Evolutionary conservation across 2,888 invertebrate species (phyloP).

Genomic region (Rhogogaster chlorosoma): DNA sequence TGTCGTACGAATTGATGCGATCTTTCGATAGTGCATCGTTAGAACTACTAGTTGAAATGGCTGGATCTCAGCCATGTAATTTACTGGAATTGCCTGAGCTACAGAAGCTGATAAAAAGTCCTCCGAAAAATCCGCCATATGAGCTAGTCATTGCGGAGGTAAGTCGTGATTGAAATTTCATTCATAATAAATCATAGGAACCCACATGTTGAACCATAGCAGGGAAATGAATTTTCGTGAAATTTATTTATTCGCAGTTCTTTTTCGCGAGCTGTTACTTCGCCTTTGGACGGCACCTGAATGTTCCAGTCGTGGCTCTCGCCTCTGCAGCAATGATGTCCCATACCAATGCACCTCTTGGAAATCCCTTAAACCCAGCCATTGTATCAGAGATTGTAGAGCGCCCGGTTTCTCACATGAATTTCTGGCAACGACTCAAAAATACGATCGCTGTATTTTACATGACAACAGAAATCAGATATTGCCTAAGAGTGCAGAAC

Average conservation of each 20-base stretch:
- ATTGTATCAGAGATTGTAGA: constrained; percentile 62
- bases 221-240: neutral
- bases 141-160: constrained; percentile 67
- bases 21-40: neutral
- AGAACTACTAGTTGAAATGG: neutral
- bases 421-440: constrained; percentile 66
- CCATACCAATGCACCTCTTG: constrained; percentile 67
- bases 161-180: neutral
- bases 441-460: constrained; percentile 58
- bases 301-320: constrained; percentile 65
- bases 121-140: constrained; percentile 65
- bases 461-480: constrained; percentile 55
- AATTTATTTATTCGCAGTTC: constrained; percentile 57
- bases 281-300: constrained; percentile 66
- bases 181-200: neutral
- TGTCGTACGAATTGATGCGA: constrained; percentile 58
- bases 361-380: constrained; percentile 65
- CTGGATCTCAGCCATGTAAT: constrained; percentile 57
- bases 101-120: constrained; percentile 60
- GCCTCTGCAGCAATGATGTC: constrained; percentile 63
- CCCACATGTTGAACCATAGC: neutral
- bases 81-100: constrained; percentile 56
- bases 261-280: constrained; percentile 68
- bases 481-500: neutral
- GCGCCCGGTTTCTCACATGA: constrained; percentile 58